Base-by-base conservation (phyloP, 2,888 invertebrate genomes). In the Gortyna flavago region DNA sequence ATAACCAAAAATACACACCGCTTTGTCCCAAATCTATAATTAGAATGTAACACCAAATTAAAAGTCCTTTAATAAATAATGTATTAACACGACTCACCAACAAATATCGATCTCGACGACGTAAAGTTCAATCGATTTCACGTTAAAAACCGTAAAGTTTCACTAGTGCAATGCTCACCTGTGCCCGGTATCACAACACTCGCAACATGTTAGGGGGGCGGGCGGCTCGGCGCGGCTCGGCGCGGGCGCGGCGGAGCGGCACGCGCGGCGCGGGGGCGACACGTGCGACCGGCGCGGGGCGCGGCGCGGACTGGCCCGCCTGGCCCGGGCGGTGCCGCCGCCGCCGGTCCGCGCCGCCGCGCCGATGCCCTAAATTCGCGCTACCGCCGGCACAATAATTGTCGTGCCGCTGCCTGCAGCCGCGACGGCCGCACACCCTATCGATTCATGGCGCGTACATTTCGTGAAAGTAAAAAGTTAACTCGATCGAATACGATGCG, bases 291-390 rank as follows among this genome's bases (percentile, higher is more conserved):
- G 92, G 91, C 93, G 94, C 93, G 93, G 91, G 93, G 91, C 93
- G 93, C 93, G 91, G 87, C 90, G 91, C 93, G 89, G 90, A 94
- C 95, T 95, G 94, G 89, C 93, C 86, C 88, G 83, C 75, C 74
- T 41, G 54, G 74, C 73, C 75, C 74, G 57, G 54, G 74, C 73
- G 73, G 74, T 57, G 64, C 76, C 78, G 88, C 88, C 80, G 64
- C 76, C 78, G 88, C 88, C 80, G 73, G 81, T 80, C 86, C 90
- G 91, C 90, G 90, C 91, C 92, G 92, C 92, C 93, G 92, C 94
- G 93, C 91, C 93, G 90, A 91, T 95, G 96, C 95, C 96, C 96
- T 96, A 96, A 93, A 96, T 96, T 94, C 95, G 92, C 95, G 93
- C 93, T 93, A 92, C 92, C 92, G 89, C 95, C 88, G 92, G 92